Evolutionary conservation across 2,888 invertebrate genomes (phyloP).

Genomic region (Dexiosoma caninum): DNA sequence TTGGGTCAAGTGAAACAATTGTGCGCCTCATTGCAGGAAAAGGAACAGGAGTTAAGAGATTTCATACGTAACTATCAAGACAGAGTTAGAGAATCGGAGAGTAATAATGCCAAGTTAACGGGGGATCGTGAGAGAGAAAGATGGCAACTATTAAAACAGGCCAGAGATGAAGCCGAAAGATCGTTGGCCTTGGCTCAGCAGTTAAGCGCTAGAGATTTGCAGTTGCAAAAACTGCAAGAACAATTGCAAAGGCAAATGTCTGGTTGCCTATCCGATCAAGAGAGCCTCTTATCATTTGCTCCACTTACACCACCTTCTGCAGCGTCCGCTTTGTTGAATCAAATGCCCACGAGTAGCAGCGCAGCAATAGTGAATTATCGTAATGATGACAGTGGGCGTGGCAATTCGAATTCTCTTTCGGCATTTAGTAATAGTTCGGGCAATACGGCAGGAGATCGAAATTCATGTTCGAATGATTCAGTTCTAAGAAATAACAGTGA

Average conservation of each 20-base stretch:
- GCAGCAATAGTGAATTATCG: constrained; percentile 78
- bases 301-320: constrained; percentile 81
- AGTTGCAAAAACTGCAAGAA: constrained; percentile 90
- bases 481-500: constrained; percentile 89
- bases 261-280: constrained; percentile 91
- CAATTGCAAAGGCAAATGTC: constrained; percentile 89
- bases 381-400: constrained; percentile 83
- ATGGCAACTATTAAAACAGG: constrained; percentile 91
- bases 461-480: constrained; percentile 92
- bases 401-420: constrained; percentile 85
- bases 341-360: constrained; percentile 66
- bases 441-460: constrained; percentile 82
- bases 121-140: constrained; percentile 91
- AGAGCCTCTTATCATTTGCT: constrained; percentile 86
- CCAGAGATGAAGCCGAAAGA: constrained; percentile 92
- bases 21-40: constrained; percentile 94
- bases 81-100: constrained; percentile 89
- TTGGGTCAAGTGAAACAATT: constrained; percentile 96
- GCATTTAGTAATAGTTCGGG: constrained; percentile 76
- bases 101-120: constrained; percentile 80
- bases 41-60: constrained; percentile 94
- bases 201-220: constrained; percentile 90
- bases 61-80: constrained; percentile 97
- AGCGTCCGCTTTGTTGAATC: constrained; percentile 78
- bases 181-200: constrained; percentile 91